phyloP scores from a whole-genome alignment of 2,888 invertebrate genomes.

The Cosmia pyralina region DNA sequence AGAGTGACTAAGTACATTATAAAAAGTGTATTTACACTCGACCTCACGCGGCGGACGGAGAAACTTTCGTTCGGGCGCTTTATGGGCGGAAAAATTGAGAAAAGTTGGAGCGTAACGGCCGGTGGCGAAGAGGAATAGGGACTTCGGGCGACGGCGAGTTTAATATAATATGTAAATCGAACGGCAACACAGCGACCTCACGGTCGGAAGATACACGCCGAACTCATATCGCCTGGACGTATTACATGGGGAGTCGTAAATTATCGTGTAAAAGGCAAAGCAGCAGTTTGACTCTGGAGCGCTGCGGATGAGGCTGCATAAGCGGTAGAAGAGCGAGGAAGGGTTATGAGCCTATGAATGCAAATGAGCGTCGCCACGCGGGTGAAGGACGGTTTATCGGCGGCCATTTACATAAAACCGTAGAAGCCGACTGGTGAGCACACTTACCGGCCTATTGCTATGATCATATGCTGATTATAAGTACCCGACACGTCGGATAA shows the following conservation, averaged over 20 bases:
- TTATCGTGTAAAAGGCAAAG: constrained; percentile 87
- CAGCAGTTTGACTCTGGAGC: constrained; percentile 83
- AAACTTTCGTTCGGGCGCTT: constrained; percentile 89
- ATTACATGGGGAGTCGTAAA: constrained; percentile 89
- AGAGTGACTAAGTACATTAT: constrained; percentile 88
- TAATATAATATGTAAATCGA: constrained; percentile 91
- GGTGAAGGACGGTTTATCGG: constrained; percentile 86
- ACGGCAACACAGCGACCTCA: constrained; percentile 86
- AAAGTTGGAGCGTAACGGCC: constrained; percentile 90
- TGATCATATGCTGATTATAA: constrained; percentile 79
- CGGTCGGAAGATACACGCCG: constrained; percentile 81
- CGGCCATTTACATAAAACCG: constrained; percentile 87
- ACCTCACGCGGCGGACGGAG: constrained; percentile 86
- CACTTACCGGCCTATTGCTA: constrained; percentile 79
- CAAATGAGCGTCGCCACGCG: constrained; percentile 87
- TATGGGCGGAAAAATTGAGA: constrained; percentile 90
- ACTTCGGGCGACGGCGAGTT: constrained; percentile 82
- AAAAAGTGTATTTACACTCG: constrained; percentile 89
- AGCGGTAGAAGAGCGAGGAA: constrained; percentile 84
- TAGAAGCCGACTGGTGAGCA: constrained; percentile 79
- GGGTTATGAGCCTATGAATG: constrained; percentile 90
- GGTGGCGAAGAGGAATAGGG: constrained; percentile 84
- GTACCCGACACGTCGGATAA: constrained; percentile 74
- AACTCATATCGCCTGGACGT: constrained; percentile 88
- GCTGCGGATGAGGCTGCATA: constrained; percentile 80